These are phyloP conservation scores for Papilio dardanus DNA, from an alignment of 1,140 invertebrate genomes.

Conservation along the genomic window DNA sequence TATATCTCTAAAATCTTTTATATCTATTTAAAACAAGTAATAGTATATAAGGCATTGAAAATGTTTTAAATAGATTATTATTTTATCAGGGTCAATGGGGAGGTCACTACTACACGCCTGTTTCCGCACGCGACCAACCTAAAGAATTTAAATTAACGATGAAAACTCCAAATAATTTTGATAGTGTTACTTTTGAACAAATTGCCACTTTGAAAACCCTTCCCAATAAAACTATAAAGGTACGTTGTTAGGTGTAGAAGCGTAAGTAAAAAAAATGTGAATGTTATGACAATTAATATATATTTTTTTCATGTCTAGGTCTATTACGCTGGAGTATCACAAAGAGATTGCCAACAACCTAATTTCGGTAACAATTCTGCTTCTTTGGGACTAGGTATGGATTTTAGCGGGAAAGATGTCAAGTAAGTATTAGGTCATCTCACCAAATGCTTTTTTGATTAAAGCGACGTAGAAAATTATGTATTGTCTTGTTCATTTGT, in stretches of 20 bases:
- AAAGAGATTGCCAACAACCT: slow-evolving; percentile 8
- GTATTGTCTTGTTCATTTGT: too few relatives aligned
- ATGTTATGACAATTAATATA: neutral
- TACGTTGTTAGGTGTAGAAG: neutral
- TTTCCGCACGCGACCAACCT: neutral
- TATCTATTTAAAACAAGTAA: too few relatives aligned
- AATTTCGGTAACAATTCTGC: neutral
- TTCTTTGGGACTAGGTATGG: neutral
- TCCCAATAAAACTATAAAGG: neutral
- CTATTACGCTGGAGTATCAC: neutral
- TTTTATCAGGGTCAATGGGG: neutral
- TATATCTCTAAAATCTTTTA: too few relatives aligned
- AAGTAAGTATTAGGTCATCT: too few relatives aligned
- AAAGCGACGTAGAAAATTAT: too few relatives aligned
- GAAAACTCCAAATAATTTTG: neutral
- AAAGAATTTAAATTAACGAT: neutral
- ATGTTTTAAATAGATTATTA: too few relatives aligned
- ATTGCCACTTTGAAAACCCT: neutral
- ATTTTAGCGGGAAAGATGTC: neutral
- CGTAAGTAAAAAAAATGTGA: neutral
- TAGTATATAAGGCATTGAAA: too few relatives aligned
- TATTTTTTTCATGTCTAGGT: neutral
- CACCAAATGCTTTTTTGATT: too few relatives aligned
- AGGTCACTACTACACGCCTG: neutral
- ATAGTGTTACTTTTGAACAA: neutral